Percentiles rank a stretch among this genome's conserved stretches.
phyloP scores from a whole-genome alignment of 1,140 invertebrate species.

The Cydia strobilella region DNA sequence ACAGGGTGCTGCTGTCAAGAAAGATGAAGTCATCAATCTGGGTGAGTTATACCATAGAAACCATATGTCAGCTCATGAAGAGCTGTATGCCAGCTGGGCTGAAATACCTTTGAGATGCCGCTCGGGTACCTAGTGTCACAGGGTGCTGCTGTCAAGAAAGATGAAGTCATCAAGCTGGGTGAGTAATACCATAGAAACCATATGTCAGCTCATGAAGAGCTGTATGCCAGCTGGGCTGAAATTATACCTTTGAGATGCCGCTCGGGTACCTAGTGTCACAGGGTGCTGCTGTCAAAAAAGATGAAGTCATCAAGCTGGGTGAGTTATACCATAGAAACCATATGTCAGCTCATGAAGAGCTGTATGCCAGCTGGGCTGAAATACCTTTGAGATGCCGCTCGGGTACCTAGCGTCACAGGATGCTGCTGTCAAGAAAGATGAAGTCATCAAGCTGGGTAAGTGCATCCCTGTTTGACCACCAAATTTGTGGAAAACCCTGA shows the following conservation, averaged over 20 bases:
- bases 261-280: constrained; percentile 64
- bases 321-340: constrained; percentile 22
- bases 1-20: constrained; percentile 58
- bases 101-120: constrained; percentile 62
- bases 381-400: constrained; percentile 61
- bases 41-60: constrained; percentile 43
- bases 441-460: constrained; percentile 58
- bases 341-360: too few species aligned
- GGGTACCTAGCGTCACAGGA: constrained; percentile 64
- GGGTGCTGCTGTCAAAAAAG: constrained; percentile 59
- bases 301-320: constrained; percentile 68
- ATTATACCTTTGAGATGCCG: constrained; percentile 62
- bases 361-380: too few species aligned
- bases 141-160: constrained; percentile 59
- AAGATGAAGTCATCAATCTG: constrained; percentile 65
- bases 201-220: too few species aligned
- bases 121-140: constrained; percentile 64
- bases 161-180: constrained; percentile 68
- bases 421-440: constrained; percentile 58
- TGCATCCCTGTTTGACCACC: too few species aligned
- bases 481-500: too few species aligned
- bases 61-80: too few species aligned
- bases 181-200: constrained; percentile 26
- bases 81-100: too few species aligned
- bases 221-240: too few species aligned